phyloP scores from a whole-genome alignment of 2,888 invertebrate species.

The Drosophila subquinaria region DNA sequence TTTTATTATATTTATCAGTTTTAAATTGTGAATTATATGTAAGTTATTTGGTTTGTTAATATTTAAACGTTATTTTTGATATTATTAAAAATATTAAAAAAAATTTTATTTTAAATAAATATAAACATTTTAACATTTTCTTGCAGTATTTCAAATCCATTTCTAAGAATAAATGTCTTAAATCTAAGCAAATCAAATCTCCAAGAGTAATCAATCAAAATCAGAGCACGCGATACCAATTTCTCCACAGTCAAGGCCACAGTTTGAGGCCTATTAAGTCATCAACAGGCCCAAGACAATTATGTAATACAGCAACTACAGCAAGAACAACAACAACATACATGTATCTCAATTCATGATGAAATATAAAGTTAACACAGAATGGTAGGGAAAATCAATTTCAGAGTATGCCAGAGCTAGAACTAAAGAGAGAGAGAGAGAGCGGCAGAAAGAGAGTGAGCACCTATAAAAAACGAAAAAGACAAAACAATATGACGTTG shows the following conservation, averaged over 20 bases:
- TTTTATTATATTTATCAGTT: too few relatives aligned
- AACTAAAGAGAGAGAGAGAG: background rate
- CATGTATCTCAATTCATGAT: slow-evolving; percentile 35
- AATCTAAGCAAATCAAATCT: slow-evolving; percentile 29
- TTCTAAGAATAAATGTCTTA: background rate
- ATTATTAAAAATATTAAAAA: too few relatives aligned
- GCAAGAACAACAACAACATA: slow-evolving; percentile 1
- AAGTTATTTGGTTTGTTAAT: too few relatives aligned
- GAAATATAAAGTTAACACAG: slow-evolving; percentile 26
- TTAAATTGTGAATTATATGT: too few relatives aligned
- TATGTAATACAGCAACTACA: slow-evolving; percentile 47
- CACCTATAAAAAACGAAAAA: slow-evolving; percentile 49
- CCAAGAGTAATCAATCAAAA: slow-evolving; percentile 46
- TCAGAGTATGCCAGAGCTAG: background rate
- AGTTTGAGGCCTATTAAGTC: slow-evolving; percentile 61
- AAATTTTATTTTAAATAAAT: too few relatives aligned
- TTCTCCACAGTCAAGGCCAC: slow-evolving; percentile 47
- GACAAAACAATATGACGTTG: slow-evolving; percentile 65
- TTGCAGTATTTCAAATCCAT: background rate
- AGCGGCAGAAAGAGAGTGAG: background rate
- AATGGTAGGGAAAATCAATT: slow-evolving; percentile 56
- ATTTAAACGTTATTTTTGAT: too few relatives aligned
- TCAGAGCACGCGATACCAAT: slow-evolving; percentile 22
- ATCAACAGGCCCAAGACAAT: slow-evolving; percentile 60
- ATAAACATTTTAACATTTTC: too few relatives aligned